Evolutionary conservation across 2,888 invertebrate species (phyloP).

Genomic region (Agrochola lota): DNA sequence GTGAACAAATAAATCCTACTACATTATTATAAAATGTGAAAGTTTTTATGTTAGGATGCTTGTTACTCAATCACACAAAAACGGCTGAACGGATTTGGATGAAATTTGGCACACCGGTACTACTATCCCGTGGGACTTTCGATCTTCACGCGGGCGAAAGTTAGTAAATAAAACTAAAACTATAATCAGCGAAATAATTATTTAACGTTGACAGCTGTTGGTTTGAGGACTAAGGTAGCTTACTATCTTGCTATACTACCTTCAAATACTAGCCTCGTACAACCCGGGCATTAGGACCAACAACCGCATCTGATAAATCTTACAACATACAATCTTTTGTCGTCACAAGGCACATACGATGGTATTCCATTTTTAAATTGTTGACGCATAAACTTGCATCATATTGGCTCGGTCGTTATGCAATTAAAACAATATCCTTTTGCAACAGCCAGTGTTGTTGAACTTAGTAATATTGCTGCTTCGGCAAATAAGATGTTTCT

Average conservation of each 20-base stretch:
- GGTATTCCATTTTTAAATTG: constrained; percentile 37
- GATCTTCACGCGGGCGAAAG: no score
- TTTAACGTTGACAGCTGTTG: no score
- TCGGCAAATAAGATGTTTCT: constrained; percentile 22
- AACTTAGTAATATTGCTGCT: constrained; percentile 33
- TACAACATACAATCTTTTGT: constrained; percentile 14
- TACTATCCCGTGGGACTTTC: no score
- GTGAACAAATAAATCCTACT: not conserved
- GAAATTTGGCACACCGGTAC: no score
- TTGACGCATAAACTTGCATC: constrained; percentile 55
- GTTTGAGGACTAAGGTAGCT: no score
- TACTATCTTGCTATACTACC: not conserved
- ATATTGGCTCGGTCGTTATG: constrained; percentile 47
- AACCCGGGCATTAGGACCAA: not conserved
- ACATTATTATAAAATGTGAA: no score
- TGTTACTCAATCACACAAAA: no score
- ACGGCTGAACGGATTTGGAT: no score
- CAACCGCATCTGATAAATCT: not conserved
- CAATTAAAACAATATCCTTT: constrained; percentile 54
- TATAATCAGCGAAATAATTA: no score
- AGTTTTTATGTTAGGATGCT: no score
- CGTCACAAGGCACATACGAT: constrained; percentile 8
- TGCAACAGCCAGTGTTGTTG: constrained; percentile 53
- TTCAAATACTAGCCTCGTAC: not conserved
- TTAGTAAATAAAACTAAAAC: no score